Evolutionary conservation across 2,888 invertebrate genomes (phyloP).

Genomic region (Mayetiola destructor): DNA sequence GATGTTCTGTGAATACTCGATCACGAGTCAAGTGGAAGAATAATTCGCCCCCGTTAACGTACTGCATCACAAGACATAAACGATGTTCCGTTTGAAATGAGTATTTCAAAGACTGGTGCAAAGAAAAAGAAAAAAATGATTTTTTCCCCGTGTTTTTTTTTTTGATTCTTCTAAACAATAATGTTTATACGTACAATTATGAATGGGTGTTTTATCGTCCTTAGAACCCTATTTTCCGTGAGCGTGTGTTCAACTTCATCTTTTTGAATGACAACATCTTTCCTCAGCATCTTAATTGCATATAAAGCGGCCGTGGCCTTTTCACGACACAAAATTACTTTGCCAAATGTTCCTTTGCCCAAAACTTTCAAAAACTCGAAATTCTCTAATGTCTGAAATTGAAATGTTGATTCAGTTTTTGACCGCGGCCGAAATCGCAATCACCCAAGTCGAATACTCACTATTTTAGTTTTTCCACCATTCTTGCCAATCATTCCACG

Average conservation of each 20-base stretch:
- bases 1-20: conserved; percentile 80
- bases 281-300: conserved; percentile 97
- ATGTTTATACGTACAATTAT: conserved; percentile 62
- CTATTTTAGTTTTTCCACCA: conserved; percentile 62
- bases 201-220: conserved; percentile 95
- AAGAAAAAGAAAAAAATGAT: conserved; percentile 15
- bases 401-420: conserved; percentile 12
- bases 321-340: conserved; percentile 93
- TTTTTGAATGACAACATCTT: conserved; percentile 94
- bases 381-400: conserved; percentile 76
- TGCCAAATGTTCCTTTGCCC: conserved; percentile 97
- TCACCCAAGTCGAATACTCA: conserved; percentile 31
- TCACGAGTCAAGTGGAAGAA: conserved; percentile 95
- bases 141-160: not conserved
- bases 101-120: conserved; percentile 83
- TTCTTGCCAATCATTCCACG: conserved; percentile 59
- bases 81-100: conserved; percentile 98
- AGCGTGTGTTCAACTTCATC: conserved; percentile 98
- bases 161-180: not conserved
- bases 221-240: conserved; percentile 94
- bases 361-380: conserved; percentile 98
- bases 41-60: conserved; percentile 96
- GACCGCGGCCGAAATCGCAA: conserved; percentile 1
- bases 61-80: conserved; percentile 99
- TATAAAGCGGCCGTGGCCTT: conserved; percentile 85